Evolutionary conservation across 1,140 invertebrate species (phyloP).

Genomic region (Procambarus virginalis): DNA sequence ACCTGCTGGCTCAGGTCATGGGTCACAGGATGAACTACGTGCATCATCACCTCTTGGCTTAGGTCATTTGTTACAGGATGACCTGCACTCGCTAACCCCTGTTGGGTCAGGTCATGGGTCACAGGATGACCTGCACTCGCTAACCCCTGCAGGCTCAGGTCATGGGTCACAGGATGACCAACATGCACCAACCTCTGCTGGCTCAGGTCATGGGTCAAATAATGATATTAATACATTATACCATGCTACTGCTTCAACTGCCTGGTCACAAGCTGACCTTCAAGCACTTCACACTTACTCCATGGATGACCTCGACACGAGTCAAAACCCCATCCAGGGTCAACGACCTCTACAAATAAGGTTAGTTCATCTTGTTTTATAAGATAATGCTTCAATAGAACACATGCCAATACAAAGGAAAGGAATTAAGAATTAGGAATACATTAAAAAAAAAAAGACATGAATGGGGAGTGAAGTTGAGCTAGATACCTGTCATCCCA

Average conservation of each 20-base stretch:
- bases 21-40: neutral
- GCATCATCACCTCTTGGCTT: neutral
- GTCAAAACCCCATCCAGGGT: neutral
- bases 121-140: neutral
- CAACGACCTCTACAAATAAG: too few relatives aligned
- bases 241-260: neutral
- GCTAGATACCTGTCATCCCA: too few relatives aligned
- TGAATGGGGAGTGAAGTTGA: too few relatives aligned
- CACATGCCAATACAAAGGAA: too few relatives aligned
- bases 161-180: neutral
- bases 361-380: too few relatives aligned
- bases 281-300: neutral
- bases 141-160: neutral
- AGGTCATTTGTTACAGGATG: neutral
- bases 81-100: neutral
- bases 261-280: neutral
- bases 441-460: too few relatives aligned
- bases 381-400: too few relatives aligned
- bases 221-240: too few relatives aligned
- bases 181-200: neutral
- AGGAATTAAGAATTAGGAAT: too few relatives aligned
- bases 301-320: neutral
- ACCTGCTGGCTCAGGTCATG: neutral
- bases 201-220: too few relatives aligned
- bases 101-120: neutral